These are phyloP conservation scores for Drosophila triauraria DNA, from an alignment of 1,140 invertebrate genomes.

Conservation along the genomic window DNA sequence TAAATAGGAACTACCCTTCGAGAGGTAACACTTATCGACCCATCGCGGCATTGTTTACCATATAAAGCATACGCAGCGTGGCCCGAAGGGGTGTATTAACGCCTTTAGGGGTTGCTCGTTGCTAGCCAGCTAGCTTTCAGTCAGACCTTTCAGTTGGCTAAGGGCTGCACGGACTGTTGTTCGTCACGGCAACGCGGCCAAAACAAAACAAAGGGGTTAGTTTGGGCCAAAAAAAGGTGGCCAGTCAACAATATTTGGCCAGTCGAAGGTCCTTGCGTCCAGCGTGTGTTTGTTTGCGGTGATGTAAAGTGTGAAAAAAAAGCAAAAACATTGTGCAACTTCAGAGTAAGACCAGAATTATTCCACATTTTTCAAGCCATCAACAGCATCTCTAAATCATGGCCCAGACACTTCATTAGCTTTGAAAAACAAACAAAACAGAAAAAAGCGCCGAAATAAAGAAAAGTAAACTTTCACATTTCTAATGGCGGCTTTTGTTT, in stretches of 20 bases:
- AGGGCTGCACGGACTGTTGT: constrained; percentile 42
- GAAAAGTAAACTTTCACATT: constrained; percentile 82
- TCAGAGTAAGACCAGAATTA: constrained; percentile 28
- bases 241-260: constrained; percentile 42
- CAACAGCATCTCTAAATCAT: constrained; percentile 29
- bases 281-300: constrained; percentile 1
- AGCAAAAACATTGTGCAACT: constrained; percentile 7
- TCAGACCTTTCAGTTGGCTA: constrained; percentile 51
- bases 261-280: constrained; percentile 59
- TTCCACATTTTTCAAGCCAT: constrained; percentile 16
- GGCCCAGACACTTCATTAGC: constrained; percentile 68
- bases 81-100: constrained; percentile 59
- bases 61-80: constrained; percentile 63
- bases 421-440: constrained; percentile 28
- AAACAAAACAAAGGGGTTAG: constrained; percentile 41
- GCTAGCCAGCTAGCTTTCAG: constrained; percentile 1
- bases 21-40: constrained; percentile 66
- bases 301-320: constrained; percentile 43
- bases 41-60: constrained; percentile 54
- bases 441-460: constrained; percentile 36
- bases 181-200: constrained; percentile 58
- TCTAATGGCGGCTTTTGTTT: constrained; percentile 59
- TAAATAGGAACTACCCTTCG: constrained; percentile 35
- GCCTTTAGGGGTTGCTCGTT: constrained; percentile 57
- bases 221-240: constrained; percentile 1